phyloP scores from a whole-genome alignment of 2,797 vertebrate genomes.

The Spheniscus humboldti region DNA sequence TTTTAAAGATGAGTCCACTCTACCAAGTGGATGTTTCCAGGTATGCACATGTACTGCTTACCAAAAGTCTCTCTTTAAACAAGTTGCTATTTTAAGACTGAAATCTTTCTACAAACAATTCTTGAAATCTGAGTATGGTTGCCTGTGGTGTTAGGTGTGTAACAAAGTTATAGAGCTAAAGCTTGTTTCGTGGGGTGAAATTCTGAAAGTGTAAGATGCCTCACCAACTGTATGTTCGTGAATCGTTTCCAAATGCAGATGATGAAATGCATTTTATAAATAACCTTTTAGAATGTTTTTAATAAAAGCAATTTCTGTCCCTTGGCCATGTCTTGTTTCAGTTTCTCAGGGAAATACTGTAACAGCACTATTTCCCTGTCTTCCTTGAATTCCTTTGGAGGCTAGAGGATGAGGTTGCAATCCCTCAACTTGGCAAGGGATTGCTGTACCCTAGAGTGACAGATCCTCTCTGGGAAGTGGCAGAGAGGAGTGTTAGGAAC shows the following conservation, averaged over 20 bases:
- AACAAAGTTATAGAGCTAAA: neutral
- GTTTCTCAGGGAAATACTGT: neutral
- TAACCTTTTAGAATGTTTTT: conserved; percentile 42
- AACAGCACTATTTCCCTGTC: neutral
- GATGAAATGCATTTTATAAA: conserved; percentile 39
- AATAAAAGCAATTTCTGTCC: conserved; percentile 48
- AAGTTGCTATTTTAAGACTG: neutral
- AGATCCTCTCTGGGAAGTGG: neutral
- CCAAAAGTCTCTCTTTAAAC: neutral
- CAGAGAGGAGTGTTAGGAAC: neutral
- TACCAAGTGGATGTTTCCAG: neutral
- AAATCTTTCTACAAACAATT: neutral
- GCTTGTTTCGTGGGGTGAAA: neutral
- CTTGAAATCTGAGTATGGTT: neutral
- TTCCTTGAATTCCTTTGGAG: neutral
- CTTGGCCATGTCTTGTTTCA: neutral
- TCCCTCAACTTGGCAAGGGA: neutral
- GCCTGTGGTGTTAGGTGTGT: neutral
- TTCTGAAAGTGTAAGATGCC: neutral
- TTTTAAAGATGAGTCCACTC: neutral
- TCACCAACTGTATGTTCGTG: neutral
- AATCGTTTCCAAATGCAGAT: neutral
- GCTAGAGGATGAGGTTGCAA: neutral
- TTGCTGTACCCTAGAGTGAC: neutral
- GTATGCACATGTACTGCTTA: neutral